Evolutionary conservation across 2,888 invertebrate genomes (phyloP), one percentile per base, ranked within the genome.

Genomic region (Tortricodes alternella): DNA sequence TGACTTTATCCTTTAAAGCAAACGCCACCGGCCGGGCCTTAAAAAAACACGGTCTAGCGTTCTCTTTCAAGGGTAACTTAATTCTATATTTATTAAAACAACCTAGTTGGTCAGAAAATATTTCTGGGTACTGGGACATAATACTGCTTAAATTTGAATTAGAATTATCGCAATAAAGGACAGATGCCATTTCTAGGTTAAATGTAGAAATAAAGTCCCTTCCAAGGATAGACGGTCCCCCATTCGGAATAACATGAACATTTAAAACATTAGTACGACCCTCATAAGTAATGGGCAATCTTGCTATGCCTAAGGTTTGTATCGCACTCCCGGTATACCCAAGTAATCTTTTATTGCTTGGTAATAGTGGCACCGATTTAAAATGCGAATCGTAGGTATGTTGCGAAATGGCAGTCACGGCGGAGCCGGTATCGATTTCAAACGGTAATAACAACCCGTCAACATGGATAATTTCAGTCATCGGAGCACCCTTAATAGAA

Each of bases 31-130:
- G 24, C 3, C 48, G 35, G 15, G 13, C 13, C 21, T 37, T 48
- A 21, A 34, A 48, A 23, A 48, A 48, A 2, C 35, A 19, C 7
- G 48, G 48, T 16, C 15, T 35, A 8, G 48, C 15, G 37, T 48
- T 48, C 5, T 37, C 24, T 24, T 37, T 48, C 16, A 48, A 16
- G 0, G 43, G 13, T 13, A 43, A 27, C 9, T 21, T 23, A 3
- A 8, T 21, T 23, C 9, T 29, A 29, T 29, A 29, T 29, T 29
- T 29, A n/a, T 29, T 29, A 29, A 29, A 29, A 8, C 11, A n/a
- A n/a, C 29, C 29, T 8, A 29, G 29, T n/a, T 29, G 3, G 11
- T 29, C 29, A 6, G 29, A 6, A 29, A 29, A 29, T 29, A 29
- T n/a, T 3, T 29, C 11, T n/a, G 29, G 9, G 9, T n/a, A 29